A percentile compares a stretch with the other conserved stretches of the same genome.
These are phyloP conservation scores for Aphelenchoides avenae DNA, from an alignment of 1,140 invertebrate species.

Conservation along the genomic window DNA sequence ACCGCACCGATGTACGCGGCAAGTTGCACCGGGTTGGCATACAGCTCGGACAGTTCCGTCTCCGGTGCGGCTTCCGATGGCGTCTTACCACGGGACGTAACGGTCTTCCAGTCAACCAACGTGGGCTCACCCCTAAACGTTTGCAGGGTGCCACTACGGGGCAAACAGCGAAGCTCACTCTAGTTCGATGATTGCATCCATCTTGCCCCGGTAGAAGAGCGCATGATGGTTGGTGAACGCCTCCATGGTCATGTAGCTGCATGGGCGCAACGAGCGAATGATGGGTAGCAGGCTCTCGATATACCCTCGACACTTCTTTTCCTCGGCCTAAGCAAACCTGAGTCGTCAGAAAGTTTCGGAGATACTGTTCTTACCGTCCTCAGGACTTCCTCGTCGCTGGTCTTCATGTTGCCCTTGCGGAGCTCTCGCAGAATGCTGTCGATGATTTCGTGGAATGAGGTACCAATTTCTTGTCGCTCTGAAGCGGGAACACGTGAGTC, in stretches of 20 bases:
- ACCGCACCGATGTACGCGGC: conserved; percentile 20
- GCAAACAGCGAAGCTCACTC: conserved; percentile 12
- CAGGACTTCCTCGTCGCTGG: conserved; percentile 9
- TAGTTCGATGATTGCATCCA: conserved; percentile 25
- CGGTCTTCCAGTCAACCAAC: conserved; percentile 26
- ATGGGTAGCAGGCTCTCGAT: conserved; percentile 2
- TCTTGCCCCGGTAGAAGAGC: conserved; percentile 24
- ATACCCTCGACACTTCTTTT: conserved; percentile 3
- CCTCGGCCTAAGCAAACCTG: neutral
- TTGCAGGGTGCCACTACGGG: neutral
- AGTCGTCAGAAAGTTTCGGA: neutral
- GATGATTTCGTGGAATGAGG: conserved; percentile 15
- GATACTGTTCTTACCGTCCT: conserved; percentile 8
- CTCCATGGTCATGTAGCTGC: conserved; percentile 10
- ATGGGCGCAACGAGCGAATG: neutral
- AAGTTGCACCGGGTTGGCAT: conserved; percentile 26
- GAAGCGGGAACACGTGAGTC: too few relatives aligned
- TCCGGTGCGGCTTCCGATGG: conserved; percentile 10
- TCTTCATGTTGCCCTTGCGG: neutral
- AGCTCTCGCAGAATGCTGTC: conserved; percentile 11
- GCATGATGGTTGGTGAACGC: conserved; percentile 1
- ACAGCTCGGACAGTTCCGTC: conserved; percentile 9
- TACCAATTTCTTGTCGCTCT: neutral
- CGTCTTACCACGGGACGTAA: conserved; percentile 13
- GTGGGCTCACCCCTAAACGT: conserved; percentile 22